Percentiles rank a stretch among this genome's conserved stretches.
Conservation (phyloP, 2,113 vertebrate species). For the Lasiurus cinereus region DNA sequence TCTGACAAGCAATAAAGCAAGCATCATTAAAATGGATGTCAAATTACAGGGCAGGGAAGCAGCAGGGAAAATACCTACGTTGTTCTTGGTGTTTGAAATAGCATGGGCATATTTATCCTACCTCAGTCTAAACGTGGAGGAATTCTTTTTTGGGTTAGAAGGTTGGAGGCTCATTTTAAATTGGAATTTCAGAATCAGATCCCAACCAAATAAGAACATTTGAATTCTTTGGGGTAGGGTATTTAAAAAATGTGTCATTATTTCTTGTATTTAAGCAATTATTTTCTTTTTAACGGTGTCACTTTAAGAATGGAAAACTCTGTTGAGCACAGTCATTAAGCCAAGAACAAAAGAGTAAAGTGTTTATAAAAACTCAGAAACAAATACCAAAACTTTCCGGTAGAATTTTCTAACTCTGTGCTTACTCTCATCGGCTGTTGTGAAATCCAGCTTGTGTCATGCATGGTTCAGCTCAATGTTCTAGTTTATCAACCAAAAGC, state of each 20-base stretch:
- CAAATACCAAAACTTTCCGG: slow-evolving; percentile 55
- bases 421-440: neutral
- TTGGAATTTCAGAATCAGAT: slow-evolving; percentile 59
- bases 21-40: slow-evolving; percentile 83
- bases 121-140: slow-evolving; percentile 49
- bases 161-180: slow-evolving; percentile 29
- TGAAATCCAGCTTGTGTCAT: neutral
- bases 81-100: slow-evolving; percentile 74
- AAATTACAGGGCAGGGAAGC: slow-evolving; percentile 81
- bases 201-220: slow-evolving; percentile 45
- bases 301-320: slow-evolving; percentile 31
- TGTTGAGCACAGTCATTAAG: neutral
- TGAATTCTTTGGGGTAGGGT: slow-evolving; percentile 13
- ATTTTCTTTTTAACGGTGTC: neutral
- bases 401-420: slow-evolving; percentile 37
- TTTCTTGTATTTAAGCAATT: slow-evolving; percentile 43
- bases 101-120: slow-evolving; percentile 61
- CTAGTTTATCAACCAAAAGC: neutral
- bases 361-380: slow-evolving; percentile 67
- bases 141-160: slow-evolving; percentile 39
- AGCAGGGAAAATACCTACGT: slow-evolving; percentile 73
- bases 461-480: neutral
- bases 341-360: neutral
- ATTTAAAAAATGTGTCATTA: slow-evolving; percentile 1
- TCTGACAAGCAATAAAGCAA: slow-evolving; percentile 84